phyloP scores from a whole-genome alignment of 2,113 vertebrate species.

The Myiopsitta monachus region DNA sequence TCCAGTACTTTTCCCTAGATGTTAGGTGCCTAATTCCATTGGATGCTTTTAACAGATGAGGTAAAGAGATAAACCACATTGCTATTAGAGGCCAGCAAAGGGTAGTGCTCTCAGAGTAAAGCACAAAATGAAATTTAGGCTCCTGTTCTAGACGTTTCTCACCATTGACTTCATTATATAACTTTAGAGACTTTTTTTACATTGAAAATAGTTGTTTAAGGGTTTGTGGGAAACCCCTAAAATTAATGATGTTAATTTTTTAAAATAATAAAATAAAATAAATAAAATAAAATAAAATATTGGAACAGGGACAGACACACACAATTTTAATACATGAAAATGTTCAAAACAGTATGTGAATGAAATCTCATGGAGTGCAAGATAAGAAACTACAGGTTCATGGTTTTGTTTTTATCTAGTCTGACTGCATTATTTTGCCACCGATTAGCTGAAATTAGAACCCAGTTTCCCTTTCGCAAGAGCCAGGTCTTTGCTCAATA shows the following conservation, averaged over 20 bases:
- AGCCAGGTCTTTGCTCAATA: neutral
- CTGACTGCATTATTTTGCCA: neutral
- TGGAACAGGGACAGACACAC: neutral
- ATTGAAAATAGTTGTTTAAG: neutral
- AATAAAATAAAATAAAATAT: neutral
- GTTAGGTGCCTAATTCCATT: neutral
- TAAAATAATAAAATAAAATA: neutral
- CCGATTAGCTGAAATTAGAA: neutral
- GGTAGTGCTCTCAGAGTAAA: neutral
- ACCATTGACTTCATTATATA: neutral
- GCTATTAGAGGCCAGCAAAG: neutral
- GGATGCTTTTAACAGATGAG: neutral
- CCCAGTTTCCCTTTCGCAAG: neutral
- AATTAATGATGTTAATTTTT: neutral
- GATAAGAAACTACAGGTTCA: neutral
- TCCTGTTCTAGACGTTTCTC: neutral
- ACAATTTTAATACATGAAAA: neutral
- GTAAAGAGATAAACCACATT: neutral
- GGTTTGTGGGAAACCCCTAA: no score
- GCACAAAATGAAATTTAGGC: neutral
- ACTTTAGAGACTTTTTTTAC: neutral
- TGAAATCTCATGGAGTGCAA: neutral
- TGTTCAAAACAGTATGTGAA: accelerated
- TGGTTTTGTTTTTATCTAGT: neutral
- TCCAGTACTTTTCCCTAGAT: neutral